Percentiles rank a stretch among this genome's conserved stretches.
Evolutionary conservation across 2,113 vertebrate genomes (phyloP).

Genomic region (Cyprinus carpio): DNA sequence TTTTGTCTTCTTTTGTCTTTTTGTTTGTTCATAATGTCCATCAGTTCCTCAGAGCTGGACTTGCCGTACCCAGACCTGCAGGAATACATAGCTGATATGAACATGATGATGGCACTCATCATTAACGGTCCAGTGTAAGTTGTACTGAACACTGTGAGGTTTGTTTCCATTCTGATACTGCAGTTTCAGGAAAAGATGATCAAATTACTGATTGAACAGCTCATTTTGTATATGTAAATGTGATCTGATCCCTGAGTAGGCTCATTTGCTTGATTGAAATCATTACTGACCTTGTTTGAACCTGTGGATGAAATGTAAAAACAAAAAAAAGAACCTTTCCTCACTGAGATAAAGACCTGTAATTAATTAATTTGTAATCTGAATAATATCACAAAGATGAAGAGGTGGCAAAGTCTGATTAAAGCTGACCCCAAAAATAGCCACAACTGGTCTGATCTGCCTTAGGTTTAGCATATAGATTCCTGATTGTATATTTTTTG

Average conservation of each 20-base stretch:
- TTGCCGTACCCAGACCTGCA: conserved; percentile 90
- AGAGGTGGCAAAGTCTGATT: neutral
- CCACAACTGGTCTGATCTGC: neutral
- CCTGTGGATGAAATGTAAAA: neutral
- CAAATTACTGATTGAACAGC: neutral
- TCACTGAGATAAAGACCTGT: neutral
- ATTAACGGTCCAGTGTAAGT: conserved; percentile 98
- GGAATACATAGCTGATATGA: conserved; percentile 95
- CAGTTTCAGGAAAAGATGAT: too few species aligned
- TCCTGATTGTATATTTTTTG: neutral
- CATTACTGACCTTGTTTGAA: neutral
- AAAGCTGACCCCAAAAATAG: neutral
- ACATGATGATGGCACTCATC: conserved; percentile 95
- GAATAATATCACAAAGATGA: neutral
- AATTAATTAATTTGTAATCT: neutral
- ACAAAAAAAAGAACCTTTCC: neutral
- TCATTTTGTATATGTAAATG: neutral
- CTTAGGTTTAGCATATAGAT: neutral
- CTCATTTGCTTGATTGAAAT: conserved; percentile 3
- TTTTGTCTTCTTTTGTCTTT: too few species aligned
- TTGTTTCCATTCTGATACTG: neutral
- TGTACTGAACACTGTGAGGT: too few species aligned
- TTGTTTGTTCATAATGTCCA: neutral
- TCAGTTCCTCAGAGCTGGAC: conserved; percentile 85
- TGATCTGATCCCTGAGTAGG: neutral